phyloP scores from a whole-genome alignment of 2,888 invertebrate species.

The Meandrusa payeni region DNA sequence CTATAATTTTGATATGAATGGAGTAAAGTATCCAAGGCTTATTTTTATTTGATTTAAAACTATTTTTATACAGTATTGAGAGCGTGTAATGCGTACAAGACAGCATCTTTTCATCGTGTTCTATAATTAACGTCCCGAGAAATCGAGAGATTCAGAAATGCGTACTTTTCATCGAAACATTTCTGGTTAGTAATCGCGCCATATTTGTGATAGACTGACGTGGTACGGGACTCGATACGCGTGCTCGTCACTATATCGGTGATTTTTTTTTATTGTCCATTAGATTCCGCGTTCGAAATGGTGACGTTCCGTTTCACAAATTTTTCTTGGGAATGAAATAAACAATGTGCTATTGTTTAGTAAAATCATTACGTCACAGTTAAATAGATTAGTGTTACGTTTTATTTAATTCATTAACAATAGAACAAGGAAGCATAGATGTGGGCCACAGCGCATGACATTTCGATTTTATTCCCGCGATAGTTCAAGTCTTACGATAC shows the following conservation, averaged over 20 bases:
- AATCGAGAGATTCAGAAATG: constrained; percentile 18
- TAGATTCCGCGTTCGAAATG: background rate
- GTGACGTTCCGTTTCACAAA: constrained; percentile 4
- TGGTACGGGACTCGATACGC: constrained; percentile 55
- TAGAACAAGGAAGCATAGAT: constrained; percentile 1
- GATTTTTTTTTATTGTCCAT: constrained; percentile 27
- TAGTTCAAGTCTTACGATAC: background rate
- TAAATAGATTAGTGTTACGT: constrained; percentile 20
- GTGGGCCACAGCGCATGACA: background rate
- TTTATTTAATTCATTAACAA: constrained; percentile 6
- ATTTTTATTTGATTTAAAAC: too few species aligned
- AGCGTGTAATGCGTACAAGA: constrained; percentile 39
- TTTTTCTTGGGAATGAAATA: constrained; percentile 2
- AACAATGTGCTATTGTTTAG: constrained; percentile 21
- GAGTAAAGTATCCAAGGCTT: too few species aligned
- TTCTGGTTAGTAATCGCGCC: constrained; percentile 62
- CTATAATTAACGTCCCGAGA: constrained; percentile 19
- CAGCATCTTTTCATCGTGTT: constrained; percentile 43
- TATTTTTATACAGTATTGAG: too few species aligned
- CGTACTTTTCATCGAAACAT: constrained; percentile 34
- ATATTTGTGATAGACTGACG: constrained; percentile 55
- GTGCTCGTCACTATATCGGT: constrained; percentile 57
- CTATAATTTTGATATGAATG: too few species aligned
- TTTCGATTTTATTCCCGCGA: constrained; percentile 3
- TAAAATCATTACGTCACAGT: constrained; percentile 4